Evolutionary conservation across 2,888 invertebrate species (phyloP).

Genomic region (Opisthograptis luteolata): DNA sequence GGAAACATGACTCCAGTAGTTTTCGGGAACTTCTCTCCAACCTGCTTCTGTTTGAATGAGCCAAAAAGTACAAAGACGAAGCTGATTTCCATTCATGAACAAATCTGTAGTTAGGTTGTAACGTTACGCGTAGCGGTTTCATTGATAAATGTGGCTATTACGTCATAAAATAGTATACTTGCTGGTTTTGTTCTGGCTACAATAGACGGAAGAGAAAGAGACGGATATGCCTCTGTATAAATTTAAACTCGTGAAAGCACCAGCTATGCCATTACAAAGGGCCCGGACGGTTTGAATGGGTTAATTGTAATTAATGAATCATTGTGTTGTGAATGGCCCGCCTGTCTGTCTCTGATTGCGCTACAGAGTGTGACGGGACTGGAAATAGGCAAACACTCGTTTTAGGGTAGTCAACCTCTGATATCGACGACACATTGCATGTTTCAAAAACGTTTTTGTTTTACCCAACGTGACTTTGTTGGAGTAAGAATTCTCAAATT

Average conservation of each 20-base stretch:
- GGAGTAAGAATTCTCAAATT: too few species aligned
- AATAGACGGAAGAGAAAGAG: slow-evolving; percentile 11
- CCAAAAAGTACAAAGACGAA: too few species aligned
- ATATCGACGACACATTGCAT: too few species aligned
- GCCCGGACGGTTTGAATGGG: slow-evolving; percentile 7
- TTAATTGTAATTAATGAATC: slow-evolving; percentile 26
- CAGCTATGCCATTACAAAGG: slow-evolving; percentile 15
- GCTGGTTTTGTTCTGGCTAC: background rate
- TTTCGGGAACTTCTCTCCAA: too few species aligned
- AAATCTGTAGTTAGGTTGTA: background rate
- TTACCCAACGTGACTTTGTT: too few species aligned
- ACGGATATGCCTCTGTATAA: slow-evolving; percentile 13
- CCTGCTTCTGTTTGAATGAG: too few species aligned
- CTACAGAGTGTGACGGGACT: slow-evolving; percentile 10
- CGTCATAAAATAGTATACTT: background rate
- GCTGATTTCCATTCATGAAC: background rate
- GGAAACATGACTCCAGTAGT: too few species aligned
- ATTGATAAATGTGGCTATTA: background rate
- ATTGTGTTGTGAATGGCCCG: slow-evolving; percentile 23
- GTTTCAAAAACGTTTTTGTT: too few species aligned
- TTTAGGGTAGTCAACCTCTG: too few species aligned
- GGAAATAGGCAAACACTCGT: too few species aligned
- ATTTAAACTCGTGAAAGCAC: slow-evolving; percentile 19
- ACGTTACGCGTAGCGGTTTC: background rate
- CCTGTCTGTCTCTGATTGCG: slow-evolving; percentile 3